phyloP scores from a whole-genome alignment of 2,888 invertebrate species.

The Idaea dimidiata region DNA sequence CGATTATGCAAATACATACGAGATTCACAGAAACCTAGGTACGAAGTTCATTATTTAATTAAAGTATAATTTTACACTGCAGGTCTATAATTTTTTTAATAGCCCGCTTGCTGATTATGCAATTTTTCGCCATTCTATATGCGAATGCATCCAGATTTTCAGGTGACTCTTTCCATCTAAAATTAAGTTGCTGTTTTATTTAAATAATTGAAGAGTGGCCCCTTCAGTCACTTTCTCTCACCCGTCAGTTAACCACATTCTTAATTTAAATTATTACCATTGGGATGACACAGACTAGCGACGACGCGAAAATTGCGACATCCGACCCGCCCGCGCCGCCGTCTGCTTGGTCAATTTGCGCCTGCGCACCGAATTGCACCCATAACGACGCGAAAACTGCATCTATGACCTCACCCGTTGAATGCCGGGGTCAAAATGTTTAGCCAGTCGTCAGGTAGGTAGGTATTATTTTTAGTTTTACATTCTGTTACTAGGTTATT shows the following conservation, averaged over 20 bases:
- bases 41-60: not conserved
- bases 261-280: not conserved
- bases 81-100: too few species aligned
- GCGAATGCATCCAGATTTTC: too few species aligned
- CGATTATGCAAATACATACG: slow-evolving; percentile 11
- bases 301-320: slow-evolving; percentile 41
- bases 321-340: slow-evolving; percentile 63
- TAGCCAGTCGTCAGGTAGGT: not conserved
- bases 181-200: not conserved
- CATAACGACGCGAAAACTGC: slow-evolving; percentile 44
- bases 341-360: slow-evolving; percentile 67
- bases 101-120: too few species aligned
- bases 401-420: slow-evolving; percentile 61
- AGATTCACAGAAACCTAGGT: slow-evolving; percentile 10
- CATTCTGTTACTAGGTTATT: not conserved
- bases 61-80: not conserved
- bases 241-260: not conserved
- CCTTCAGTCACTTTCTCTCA: not conserved
- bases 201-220: not conserved
- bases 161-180: not conserved
- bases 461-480: not conserved
- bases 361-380: slow-evolving; percentile 46
- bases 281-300: not conserved
- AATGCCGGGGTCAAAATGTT: slow-evolving; percentile 15
- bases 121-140: too few species aligned